These are phyloP conservation scores for Ceuthmochares aereus DNA, from an alignment of 2,113 vertebrate genomes.

Conservation along the genomic window DNA sequence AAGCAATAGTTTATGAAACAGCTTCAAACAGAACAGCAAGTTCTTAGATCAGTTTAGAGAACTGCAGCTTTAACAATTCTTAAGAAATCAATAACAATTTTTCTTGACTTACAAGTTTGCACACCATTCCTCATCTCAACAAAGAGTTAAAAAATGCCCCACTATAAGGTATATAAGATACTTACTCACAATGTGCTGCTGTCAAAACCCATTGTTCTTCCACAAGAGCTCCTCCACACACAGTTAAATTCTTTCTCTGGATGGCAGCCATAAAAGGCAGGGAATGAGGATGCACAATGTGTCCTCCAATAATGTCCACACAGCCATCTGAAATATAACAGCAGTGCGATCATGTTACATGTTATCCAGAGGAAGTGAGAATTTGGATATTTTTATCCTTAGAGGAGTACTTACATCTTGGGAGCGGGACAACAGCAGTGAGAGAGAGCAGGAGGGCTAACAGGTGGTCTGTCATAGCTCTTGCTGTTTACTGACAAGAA, in stretches of 20 bases:
- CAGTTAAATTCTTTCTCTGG: rapidly evolving
- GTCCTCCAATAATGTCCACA: rapidly evolving
- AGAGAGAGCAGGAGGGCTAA: neutral
- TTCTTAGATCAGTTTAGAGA: neutral
- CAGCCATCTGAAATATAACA: neutral
- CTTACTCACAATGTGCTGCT: neutral
- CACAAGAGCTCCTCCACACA: neutral
- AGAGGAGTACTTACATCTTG: neutral
- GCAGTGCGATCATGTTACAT: neutral
- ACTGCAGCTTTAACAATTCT: neutral
- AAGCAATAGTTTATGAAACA: neutral
- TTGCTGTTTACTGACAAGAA: neutral
- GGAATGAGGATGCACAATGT: rapidly evolving
- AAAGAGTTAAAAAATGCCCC: neutral
- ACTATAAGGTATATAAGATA: neutral
- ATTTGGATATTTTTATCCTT: neutral
- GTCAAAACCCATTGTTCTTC: neutral
- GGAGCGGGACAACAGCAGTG: neutral
- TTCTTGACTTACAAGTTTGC: neutral
- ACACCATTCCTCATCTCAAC: neutral
- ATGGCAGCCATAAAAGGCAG: neutral
- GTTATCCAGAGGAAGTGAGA: neutral
- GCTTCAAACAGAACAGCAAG: neutral
- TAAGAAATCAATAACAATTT: neutral
- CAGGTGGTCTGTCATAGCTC: neutral